Evolutionary conservation across 2,888 invertebrate genomes (phyloP).

Genomic region (Lacanobia oleracea): DNA sequence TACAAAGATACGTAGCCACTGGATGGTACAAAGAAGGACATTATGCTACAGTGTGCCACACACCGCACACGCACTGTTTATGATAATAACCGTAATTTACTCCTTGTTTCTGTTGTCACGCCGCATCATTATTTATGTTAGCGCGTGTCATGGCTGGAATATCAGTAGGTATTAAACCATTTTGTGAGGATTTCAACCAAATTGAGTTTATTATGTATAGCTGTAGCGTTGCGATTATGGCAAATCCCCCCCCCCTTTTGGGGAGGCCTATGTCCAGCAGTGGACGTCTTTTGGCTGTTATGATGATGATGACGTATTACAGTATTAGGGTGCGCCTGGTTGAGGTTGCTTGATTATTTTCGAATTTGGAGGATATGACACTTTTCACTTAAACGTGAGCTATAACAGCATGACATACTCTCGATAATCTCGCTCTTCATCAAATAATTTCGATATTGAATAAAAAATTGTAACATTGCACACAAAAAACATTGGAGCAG

Average conservation of each 20-base stretch:
- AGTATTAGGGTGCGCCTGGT: background rate
- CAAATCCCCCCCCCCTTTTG: no score
- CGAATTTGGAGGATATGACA: background rate
- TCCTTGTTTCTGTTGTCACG: constrained; percentile 72
- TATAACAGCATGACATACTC: background rate
- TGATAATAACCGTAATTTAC: constrained; percentile 74
- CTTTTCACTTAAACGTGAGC: background rate
- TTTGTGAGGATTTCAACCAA: constrained; percentile 8
- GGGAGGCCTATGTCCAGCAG: no score
- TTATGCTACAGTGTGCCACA: background rate
- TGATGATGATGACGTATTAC: no score
- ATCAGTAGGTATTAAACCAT: constrained; percentile 23
- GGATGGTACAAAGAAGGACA: constrained; percentile 9
- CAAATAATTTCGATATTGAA: constrained; percentile 7
- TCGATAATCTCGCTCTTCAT: background rate
- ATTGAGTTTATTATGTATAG: background rate
- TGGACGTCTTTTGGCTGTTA: no score
- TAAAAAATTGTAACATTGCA: constrained; percentile 24
- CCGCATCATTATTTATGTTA: constrained; percentile 54
- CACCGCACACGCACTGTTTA: constrained; percentile 63
- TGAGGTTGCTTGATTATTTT: background rate
- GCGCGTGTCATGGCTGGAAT: constrained; percentile 44
- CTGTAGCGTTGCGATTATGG: no score
- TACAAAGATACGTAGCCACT: constrained; percentile 29
- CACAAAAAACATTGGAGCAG: constrained; percentile 43